phyloP scores from a whole-genome alignment of 2,888 invertebrate genomes.

The Morpho deidamia region DNA sequence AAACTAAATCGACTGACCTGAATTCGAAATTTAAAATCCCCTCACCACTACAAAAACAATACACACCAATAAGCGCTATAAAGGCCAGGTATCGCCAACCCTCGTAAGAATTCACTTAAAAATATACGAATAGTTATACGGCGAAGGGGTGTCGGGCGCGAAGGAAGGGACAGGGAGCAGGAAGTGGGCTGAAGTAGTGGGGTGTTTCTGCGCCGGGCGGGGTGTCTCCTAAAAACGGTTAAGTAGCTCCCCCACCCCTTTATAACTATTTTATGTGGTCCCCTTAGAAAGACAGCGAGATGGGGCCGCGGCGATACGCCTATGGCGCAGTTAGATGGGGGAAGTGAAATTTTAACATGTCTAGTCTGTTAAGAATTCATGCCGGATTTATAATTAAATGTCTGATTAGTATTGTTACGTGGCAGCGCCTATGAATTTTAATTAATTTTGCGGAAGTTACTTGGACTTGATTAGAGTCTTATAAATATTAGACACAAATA shows the following conservation, averaged over 20 bases:
- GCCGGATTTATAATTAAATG: slow-evolving; percentile 73
- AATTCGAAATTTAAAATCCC: slow-evolving; percentile 55
- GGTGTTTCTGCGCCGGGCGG: slow-evolving; percentile 66
- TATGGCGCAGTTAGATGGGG: slow-evolving; percentile 58
- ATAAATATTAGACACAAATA: too few relatives aligned
- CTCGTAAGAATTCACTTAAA: slow-evolving; percentile 72
- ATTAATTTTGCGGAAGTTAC: slow-evolving; percentile 35
- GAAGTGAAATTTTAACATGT: slow-evolving; percentile 75
- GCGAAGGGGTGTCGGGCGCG: slow-evolving; percentile 35
- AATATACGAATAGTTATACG: slow-evolving; percentile 72
- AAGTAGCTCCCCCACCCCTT: slow-evolving; percentile 75
- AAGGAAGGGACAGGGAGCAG: slow-evolving; percentile 53
- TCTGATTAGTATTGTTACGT: slow-evolving; percentile 62
- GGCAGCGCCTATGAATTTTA: slow-evolving; percentile 24
- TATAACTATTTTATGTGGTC: slow-evolving; percentile 78
- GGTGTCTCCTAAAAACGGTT: slow-evolving; percentile 78
- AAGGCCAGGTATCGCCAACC: slow-evolving; percentile 69
- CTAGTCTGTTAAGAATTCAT: slow-evolving; percentile 75
- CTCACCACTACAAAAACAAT: slow-evolving; percentile 54
- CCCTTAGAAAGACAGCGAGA: slow-evolving; percentile 77
- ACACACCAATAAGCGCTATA: slow-evolving; percentile 63
- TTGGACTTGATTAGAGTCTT: slow-evolving; percentile 16
- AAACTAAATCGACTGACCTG: slow-evolving; percentile 73
- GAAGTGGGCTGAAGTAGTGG: slow-evolving; percentile 68
- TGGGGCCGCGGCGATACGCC: slow-evolving; percentile 66